Evolutionary conservation across 2,888 invertebrate species (phyloP).

Genomic region (Caenorhabditis uteleia): DNA sequence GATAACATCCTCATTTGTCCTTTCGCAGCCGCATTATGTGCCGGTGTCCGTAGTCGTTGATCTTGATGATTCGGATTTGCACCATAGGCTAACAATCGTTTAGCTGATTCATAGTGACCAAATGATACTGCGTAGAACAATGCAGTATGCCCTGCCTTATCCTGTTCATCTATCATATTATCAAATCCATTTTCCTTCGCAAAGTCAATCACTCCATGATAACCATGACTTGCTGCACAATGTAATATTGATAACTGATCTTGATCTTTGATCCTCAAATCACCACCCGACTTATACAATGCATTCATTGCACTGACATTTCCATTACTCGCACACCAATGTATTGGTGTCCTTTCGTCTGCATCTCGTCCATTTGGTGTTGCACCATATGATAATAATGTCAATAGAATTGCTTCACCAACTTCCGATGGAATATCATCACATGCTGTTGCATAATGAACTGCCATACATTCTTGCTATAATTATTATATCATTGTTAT

Average conservation of each 20-base stretch:
- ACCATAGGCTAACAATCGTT: slow-evolving; percentile 84
- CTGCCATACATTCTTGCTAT: slow-evolving; percentile 86
- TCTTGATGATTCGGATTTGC: slow-evolving; percentile 87
- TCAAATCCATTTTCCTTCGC: slow-evolving; percentile 26
- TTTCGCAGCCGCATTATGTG: slow-evolving; percentile 67
- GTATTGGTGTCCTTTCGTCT: slow-evolving; percentile 88
- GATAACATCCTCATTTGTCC: slow-evolving; percentile 86
- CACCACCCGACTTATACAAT: slow-evolving; percentile 85
- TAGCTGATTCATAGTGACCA: slow-evolving; percentile 91
- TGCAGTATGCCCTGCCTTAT: slow-evolving; percentile 70
- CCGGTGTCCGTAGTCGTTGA: slow-evolving; percentile 59
- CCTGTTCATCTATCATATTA: slow-evolving; percentile 36
- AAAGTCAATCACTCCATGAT: slow-evolving; percentile 79
- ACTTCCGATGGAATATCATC: slow-evolving; percentile 53
- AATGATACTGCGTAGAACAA: slow-evolving; percentile 94
- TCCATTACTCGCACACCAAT: slow-evolving; percentile 97
- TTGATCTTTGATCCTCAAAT: slow-evolving; percentile 83
- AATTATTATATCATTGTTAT: not conserved
- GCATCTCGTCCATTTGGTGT: slow-evolving; percentile 86
- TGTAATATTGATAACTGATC: slow-evolving; percentile 94
- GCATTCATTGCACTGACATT: slow-evolving; percentile 89
- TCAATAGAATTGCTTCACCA: slow-evolving; percentile 51
- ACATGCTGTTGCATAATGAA: slow-evolving; percentile 96
- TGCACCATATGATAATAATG: slow-evolving; percentile 74
- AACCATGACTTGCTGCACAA: slow-evolving; percentile 94